phyloP scores from a whole-genome alignment of 35 echinoderm and acorn worm genomes.

The Strongylocentrotus purpuratus region DNA sequence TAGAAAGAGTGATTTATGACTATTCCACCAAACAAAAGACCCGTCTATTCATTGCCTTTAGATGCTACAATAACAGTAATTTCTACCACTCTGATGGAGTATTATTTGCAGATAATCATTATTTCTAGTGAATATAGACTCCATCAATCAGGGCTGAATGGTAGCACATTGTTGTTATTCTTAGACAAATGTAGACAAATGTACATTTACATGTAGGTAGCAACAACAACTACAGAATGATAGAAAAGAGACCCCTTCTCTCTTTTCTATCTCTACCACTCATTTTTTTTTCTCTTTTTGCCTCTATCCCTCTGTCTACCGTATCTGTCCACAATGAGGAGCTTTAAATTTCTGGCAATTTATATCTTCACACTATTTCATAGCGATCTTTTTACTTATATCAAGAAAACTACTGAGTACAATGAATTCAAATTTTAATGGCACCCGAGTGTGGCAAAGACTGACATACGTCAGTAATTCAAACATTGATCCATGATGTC shows the following conservation, averaged over 20 bases:
- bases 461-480: not conserved
- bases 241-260: too few species aligned
- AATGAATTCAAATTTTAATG: not conserved
- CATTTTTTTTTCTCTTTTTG: too few species aligned
- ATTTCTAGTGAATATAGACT: not conserved
- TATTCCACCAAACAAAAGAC: not conserved
- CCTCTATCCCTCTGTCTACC: too few species aligned
- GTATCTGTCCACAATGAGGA: too few species aligned
- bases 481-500: not conserved
- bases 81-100: not conserved
- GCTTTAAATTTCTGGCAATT: too few species aligned
- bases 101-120: not conserved
- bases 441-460: not conserved
- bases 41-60: not conserved
- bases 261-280: too few species aligned
- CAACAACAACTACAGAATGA: too few species aligned
- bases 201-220: not conserved
- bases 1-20: not conserved
- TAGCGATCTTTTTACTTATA: too few species aligned
- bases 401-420: not conserved
- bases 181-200: not conserved
- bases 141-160: not conserved
- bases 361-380: too few species aligned
- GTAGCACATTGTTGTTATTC: not conserved
- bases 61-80: not conserved